phyloP scores from a whole-genome alignment of 2,888 invertebrate genomes.

The Melieria omissa region DNA sequence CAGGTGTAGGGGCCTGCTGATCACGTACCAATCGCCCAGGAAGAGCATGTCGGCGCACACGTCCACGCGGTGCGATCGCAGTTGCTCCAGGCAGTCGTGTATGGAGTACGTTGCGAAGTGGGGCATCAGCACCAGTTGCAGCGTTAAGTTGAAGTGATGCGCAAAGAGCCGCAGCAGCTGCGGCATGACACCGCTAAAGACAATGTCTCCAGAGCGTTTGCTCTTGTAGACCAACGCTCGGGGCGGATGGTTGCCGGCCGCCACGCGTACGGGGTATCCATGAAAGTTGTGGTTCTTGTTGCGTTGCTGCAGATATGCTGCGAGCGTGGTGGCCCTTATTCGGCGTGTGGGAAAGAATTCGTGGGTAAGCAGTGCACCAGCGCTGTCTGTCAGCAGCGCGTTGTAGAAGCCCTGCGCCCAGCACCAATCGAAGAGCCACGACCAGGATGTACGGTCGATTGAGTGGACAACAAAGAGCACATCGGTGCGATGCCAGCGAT shows the following conservation, averaged over 20 bases:
- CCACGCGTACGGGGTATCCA: constrained; percentile 20
- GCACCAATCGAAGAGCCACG: constrained; percentile 43
- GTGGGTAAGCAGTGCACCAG: not conserved
- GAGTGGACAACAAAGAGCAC: not conserved
- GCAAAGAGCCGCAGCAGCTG: constrained; percentile 10
- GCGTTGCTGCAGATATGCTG: constrained; percentile 12
- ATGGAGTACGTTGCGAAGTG: not conserved
- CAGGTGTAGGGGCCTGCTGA: not conserved
- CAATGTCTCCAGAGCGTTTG: not conserved
- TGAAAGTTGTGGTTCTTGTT: constrained; percentile 19
- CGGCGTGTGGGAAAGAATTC: constrained; percentile 17
- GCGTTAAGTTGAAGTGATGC: constrained; percentile 16
- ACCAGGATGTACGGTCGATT: not conserved
- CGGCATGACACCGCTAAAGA: not conserved
- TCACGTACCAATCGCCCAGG: not conserved
- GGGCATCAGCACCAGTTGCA: not conserved
- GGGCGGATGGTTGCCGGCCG: constrained; percentile 21
- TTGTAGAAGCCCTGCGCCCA: constrained; percentile 44
- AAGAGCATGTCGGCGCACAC: constrained; percentile 20
- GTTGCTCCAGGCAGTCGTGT: constrained; percentile 6
- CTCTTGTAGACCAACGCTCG: constrained; percentile 13
- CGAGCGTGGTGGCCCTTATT: constrained; percentile 9
- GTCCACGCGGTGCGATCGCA: not conserved
- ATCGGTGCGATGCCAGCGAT: not conserved
- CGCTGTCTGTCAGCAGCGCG: constrained; percentile 33